Evolutionary conservation across 2,797 vertebrate genomes (phyloP), one percentile per base, ranked within the genome.

Genomic region (Coreius guichenoti): DNA sequence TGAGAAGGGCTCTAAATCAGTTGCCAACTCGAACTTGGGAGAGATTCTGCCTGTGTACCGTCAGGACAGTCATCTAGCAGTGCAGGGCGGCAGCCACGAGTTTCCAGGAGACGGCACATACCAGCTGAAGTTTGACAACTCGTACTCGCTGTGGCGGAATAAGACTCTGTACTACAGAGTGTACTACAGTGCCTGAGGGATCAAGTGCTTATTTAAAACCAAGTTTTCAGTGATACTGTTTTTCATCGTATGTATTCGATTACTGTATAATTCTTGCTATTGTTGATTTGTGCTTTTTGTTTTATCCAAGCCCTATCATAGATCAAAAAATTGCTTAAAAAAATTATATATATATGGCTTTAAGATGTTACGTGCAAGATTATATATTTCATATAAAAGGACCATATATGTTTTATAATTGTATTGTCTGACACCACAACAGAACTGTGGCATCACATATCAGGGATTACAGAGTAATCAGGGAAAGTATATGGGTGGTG

Each of bases 151-250:
- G 43, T 97, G 99, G 91, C 95, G 98, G 92, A 99, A 98, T 90
- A 99, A 99, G 96, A 99, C 97, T 86, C 96, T 99, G 39, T 99
- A 98, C 93, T 99, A 99, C 92, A 98, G 97, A 36, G 92, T 99
- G 88, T 99, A 98, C 92, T 99, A 99, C 90, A 97, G 97, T 86
- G 96, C 96, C 95, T 99, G 94, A 99, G 91, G 88, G 83, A 68
- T 81, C 87, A 58, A 78, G 65, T 8, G 33, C 67, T 69, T 19
- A 29, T 69, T 76, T 81, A 74, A 91, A 88, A 86, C 87, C 89
- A 94, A 94, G 93, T 93, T 95, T 90, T 91, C 80, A 81, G 87
- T 90, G 90, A 85, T 80, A 90, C 90, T 95, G 93, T 94, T 95
- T 95, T 95, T 94, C 74, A 94, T 92, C 91, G 86, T 83, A 85